Evolutionary conservation across 1,140 invertebrate genomes (phyloP), one percentile per base, ranked within the genome.

Genomic region (Acyrthosiphon pisum): DNA sequence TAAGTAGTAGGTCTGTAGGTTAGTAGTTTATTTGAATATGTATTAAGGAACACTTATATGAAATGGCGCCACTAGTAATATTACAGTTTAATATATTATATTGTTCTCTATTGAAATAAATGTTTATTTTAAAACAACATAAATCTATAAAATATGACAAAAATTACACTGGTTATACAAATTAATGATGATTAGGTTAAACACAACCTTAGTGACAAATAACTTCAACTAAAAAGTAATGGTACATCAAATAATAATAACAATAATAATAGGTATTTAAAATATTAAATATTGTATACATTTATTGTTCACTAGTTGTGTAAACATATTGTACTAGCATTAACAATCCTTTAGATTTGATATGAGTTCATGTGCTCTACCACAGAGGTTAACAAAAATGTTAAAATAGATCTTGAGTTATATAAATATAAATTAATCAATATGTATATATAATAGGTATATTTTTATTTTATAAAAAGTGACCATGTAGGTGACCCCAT

Each of bases 101-200:
- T 41, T 41, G 4, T 76, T 76, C 60, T 76, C 60, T n/a, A 76
- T 18, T 76, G 60, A 76, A 76, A 76, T 76, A 76, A 6, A 76
- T 18, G n/a, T 68, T n/a, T 76, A 76, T 76, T 76, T 76, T 76
- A n/a, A 68, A n/a, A n/a, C n/a, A n/a, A 76, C 60, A 76, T 76
- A n/a, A 76, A 76, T 76, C 14, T 76, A 76, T 76, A 76, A 76
- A 68, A 68, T 68, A 68, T 68, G 60, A 30, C 60, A 68, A 68
- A 60, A 76, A 76, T n/a, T 76, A 76, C n/a, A 76, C 4, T n/a
- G 30, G n/a, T 76, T 76, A 53, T 22, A 76, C n/a, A 76, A n/a
- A 76, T 76, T 76, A 76, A n/a, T 76, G n/a, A 76, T n/a, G 60
- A 76, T 76, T 76, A 76, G 30, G 60, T 76, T 14, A 76, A 35